A percentile compares a stretch with the other conserved stretches of the same genome.
phyloP scores from a whole-genome alignment of 2,113 vertebrate species.

The Xyrauchen texanus region DNA sequence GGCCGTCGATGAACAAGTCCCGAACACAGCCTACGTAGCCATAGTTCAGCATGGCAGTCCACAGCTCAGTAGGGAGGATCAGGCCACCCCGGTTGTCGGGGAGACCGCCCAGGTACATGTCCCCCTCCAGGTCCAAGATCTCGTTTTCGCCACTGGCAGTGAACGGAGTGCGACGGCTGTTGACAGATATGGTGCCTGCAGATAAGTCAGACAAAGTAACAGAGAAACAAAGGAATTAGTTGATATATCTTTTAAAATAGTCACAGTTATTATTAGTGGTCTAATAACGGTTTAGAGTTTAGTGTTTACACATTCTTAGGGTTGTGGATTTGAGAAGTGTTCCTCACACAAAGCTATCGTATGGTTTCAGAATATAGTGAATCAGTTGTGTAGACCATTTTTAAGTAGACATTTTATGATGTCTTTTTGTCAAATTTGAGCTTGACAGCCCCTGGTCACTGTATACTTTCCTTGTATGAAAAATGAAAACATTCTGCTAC shows the following conservation, averaged over 20 bases:
- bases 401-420: no score
- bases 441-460: no score
- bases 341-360: no score
- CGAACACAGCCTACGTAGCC: conserved; percentile 96
- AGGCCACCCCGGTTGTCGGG: conserved; percentile 88
- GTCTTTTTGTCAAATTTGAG: no score
- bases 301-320: no score
- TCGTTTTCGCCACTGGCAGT: conserved; percentile 97
- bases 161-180: conserved; percentile 93
- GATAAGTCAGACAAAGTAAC: neutral
- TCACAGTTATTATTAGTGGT: neutral
- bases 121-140: conserved; percentile 94
- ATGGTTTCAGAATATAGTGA: no score
- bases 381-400: no score
- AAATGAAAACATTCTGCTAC: no score
- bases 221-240: neutral
- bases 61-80: conserved; percentile 94
- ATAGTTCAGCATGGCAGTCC: conserved; percentile 98
- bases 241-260: neutral
- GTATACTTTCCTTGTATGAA: no score
- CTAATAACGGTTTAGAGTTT: no score
- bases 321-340: no score
- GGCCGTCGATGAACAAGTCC: conserved; percentile 94
- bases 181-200: conserved; percentile 95
- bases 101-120: conserved; percentile 96